These are phyloP conservation scores for Bergia sp. DNA, from an alignment of 92 coral and sea anemone genomes.

Conservation along the genomic window DNA sequence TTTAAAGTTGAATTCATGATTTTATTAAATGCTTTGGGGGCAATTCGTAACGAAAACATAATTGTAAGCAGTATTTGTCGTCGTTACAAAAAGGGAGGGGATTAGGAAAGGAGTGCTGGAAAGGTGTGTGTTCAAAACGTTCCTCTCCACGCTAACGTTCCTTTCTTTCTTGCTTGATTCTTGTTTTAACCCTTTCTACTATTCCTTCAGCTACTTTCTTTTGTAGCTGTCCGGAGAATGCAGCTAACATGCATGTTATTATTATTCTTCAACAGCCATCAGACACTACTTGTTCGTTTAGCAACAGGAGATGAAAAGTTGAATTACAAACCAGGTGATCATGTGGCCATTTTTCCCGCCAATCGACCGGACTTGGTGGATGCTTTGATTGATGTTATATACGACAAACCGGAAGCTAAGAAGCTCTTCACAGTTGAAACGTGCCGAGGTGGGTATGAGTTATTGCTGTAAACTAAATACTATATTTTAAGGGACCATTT, in stretches of 20 bases:
- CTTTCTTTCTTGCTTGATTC: too few species aligned
- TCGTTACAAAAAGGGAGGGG: too few species aligned
- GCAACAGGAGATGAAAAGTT: slow-evolving; percentile 48
- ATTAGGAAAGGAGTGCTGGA: too few species aligned
- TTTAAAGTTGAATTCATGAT: too few species aligned
- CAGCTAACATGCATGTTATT: neutral
- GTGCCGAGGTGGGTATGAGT: slow-evolving; percentile 33
- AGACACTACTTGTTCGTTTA: slow-evolving; percentile 52
- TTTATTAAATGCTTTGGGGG: too few species aligned
- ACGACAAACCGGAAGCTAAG: slow-evolving; percentile 50
- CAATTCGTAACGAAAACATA: too few species aligned
- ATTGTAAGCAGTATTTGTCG: too few species aligned
- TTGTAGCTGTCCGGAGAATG: neutral
- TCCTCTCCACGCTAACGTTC: too few species aligned
- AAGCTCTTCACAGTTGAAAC: slow-evolving; percentile 47
- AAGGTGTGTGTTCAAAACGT: too few species aligned
- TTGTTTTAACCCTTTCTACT: too few species aligned
- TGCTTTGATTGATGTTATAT: slow-evolving; percentile 38
- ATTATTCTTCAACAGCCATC: slow-evolving; percentile 26
- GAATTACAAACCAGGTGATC: slow-evolving; percentile 54
- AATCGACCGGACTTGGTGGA: slow-evolving; percentile 47
- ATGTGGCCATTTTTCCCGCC: slow-evolving; percentile 57
- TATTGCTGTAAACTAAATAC: too few species aligned
- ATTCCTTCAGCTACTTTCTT: too few species aligned
- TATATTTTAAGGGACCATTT: neutral